Conservation (phyloP, 1,140 invertebrate genomes). For the Charaxes varanes region DNA sequence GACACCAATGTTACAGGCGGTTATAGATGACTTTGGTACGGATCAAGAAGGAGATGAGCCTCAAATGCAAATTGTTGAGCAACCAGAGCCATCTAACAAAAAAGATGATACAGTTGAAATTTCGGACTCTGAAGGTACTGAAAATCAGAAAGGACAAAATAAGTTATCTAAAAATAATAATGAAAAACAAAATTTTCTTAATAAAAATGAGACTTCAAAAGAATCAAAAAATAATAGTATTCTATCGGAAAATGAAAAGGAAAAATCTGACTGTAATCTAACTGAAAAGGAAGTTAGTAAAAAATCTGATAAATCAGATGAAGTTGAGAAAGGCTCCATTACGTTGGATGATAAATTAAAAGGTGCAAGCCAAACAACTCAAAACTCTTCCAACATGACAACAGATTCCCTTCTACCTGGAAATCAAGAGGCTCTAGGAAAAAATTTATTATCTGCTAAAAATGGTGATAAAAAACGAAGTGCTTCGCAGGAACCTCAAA, state of each 20-base stretch:
- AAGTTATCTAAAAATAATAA: not conserved
- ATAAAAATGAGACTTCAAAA: not conserved
- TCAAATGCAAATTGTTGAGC: conserved; percentile 38
- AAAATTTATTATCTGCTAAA: conserved; percentile 10
- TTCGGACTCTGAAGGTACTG: conserved; percentile 4
- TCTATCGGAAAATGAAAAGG: too few species aligned
- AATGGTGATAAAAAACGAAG: conserved; percentile 24
- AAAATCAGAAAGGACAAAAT: conserved; percentile 7
- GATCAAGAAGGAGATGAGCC: conserved; percentile 40
- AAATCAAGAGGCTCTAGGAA: conserved; percentile 52
- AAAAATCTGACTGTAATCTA: too few species aligned
- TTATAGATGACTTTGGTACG: conserved; percentile 47
- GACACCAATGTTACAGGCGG: conserved; percentile 43
- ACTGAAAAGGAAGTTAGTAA: too few species aligned
- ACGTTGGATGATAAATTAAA: conserved; percentile 8
- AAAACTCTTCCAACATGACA: conserved; percentile 9
- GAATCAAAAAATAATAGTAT: too few species aligned
- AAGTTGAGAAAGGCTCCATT: not conserved
- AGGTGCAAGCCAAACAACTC: conserved; percentile 3
- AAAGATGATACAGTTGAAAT: conserved; percentile 7
- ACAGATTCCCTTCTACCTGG: conserved; percentile 45
- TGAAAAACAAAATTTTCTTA: not conserved
- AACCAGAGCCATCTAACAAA: conserved; percentile 8
- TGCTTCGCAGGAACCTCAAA: conserved; percentile 22
- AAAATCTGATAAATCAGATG: not conserved